phyloP scores from a whole-genome alignment of 2,888 invertebrate genomes.

The Mythimna loreyi region DNA sequence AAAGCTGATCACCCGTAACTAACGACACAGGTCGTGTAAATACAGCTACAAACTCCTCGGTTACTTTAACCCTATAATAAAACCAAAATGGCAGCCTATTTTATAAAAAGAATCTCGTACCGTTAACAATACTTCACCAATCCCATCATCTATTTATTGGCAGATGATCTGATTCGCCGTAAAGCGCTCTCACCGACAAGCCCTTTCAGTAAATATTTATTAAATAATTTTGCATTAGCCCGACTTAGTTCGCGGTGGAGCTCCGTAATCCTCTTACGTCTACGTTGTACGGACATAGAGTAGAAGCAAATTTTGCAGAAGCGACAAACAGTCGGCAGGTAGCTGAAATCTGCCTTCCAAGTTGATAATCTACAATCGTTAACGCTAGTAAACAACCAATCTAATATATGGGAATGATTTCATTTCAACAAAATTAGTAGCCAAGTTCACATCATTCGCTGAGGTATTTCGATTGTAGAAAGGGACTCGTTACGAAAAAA shows the following conservation, averaged over 20 bases:
- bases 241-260: constrained; percentile 69
- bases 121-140: constrained; percentile 3
- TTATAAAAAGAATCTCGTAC: constrained; percentile 1
- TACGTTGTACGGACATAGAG: constrained; percentile 63
- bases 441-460: no score
- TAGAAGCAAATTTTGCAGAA: constrained; percentile 28
- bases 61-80: no score
- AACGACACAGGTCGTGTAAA: no score
- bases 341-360: no score
- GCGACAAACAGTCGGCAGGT: not conserved
- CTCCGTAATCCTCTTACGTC: constrained; percentile 77
- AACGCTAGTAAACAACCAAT: no score
- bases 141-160: constrained; percentile 40
- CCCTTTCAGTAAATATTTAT: constrained; percentile 72
- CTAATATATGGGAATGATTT: no score
- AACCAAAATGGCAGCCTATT: not conserved
- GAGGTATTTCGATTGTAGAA: no score
- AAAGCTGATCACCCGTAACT: no score
- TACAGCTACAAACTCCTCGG: no score
- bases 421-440: no score
- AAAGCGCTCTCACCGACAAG: constrained; percentile 58
- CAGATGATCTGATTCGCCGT: constrained; percentile 52
- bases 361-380: no score
- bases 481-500: no score
- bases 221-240: constrained; percentile 75